Percentiles rank a stretch among this genome's conserved stretches.
These are phyloP conservation scores for Heterochromis multidens DNA, from an alignment of 2,113 vertebrate species.

Conservation along the genomic window DNA sequence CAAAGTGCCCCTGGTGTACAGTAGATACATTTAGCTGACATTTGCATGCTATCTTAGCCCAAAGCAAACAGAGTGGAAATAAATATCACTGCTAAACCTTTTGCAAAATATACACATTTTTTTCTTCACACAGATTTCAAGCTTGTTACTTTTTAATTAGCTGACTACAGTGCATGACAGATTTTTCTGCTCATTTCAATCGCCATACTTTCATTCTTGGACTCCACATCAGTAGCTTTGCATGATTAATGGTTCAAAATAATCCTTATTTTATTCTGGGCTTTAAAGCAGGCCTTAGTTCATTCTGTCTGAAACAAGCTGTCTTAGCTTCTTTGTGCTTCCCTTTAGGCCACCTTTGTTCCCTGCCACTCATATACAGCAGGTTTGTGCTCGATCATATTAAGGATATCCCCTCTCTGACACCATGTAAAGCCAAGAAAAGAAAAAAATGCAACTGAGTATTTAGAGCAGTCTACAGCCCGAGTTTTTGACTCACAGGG, in stretches of 20 bases:
- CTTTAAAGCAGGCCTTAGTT: too few relatives aligned
- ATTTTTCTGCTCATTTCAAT: background rate
- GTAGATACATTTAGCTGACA: background rate
- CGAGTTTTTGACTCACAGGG: background rate
- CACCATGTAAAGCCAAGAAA: background rate
- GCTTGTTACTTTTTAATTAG: background rate
- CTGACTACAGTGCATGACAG: background rate
- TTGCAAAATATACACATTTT: slow-evolving; percentile 14
- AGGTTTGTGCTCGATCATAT: background rate
- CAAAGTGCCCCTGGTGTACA: background rate
- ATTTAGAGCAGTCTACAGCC: background rate
- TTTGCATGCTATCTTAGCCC: background rate
- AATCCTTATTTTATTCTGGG: too few relatives aligned
- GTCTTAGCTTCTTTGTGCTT: too few relatives aligned
- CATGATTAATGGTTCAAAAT: too few relatives aligned
- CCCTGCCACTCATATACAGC: background rate
- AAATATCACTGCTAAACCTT: background rate
- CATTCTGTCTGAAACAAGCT: too few relatives aligned
- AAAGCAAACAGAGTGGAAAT: background rate
- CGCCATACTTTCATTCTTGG: background rate
- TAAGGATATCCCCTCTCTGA: background rate
- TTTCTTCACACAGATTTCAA: background rate
- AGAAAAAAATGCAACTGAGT: background rate
- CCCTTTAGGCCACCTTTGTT: too few relatives aligned
- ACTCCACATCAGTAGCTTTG: background rate